phyloP scores from a whole-genome alignment of 1,140 invertebrate species.

The Nasonia longicornis region DNA sequence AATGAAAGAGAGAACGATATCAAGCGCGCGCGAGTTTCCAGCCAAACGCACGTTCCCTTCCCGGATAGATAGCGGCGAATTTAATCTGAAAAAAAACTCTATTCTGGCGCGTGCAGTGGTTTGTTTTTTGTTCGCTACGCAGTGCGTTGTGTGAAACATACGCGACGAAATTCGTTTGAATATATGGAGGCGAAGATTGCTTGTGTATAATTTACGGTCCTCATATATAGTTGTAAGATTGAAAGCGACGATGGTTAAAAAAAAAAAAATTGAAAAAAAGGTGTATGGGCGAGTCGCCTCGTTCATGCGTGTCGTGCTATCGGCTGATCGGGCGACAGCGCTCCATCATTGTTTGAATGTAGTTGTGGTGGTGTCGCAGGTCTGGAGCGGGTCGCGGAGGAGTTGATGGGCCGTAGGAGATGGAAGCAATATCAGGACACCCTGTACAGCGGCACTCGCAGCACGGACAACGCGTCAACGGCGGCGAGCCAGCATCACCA shows the following conservation, averaged over 20 bases:
- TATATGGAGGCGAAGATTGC: too few relatives aligned
- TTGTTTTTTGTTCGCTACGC: too few relatives aligned
- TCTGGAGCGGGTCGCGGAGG: conserved; percentile 94
- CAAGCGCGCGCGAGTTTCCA: not conserved
- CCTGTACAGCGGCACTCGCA: conserved; percentile 74
- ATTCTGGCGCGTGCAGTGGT: not conserved
- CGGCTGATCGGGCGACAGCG: conserved; percentile 35
- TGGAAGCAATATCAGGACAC: conserved; percentile 91
- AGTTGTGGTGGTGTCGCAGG: conserved; percentile 74
- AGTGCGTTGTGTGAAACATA: too few relatives aligned
- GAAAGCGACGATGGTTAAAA: too few relatives aligned
- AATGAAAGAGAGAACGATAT: not conserved
- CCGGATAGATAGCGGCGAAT: conserved; percentile 29
- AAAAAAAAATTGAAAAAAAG: too few relatives aligned
- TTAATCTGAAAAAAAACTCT: conserved; percentile 13
- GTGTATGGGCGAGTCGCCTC: not conserved
- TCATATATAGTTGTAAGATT: too few relatives aligned
- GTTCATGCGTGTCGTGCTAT: conserved; percentile 3
- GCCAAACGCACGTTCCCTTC: not conserved
- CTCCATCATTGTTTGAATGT: conserved; percentile 61
- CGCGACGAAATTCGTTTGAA: too few relatives aligned
- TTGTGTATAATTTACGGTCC: too few relatives aligned
- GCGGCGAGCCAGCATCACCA: conserved; percentile 49
- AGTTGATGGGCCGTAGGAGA: conserved; percentile 94
- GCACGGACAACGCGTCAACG: conserved; percentile 73